Evolutionary conservation across 92 coral and sea anemone species (phyloP), one percentile per base, ranked within the genome.

Genomic region (Epizoanthus rinbou): DNA sequence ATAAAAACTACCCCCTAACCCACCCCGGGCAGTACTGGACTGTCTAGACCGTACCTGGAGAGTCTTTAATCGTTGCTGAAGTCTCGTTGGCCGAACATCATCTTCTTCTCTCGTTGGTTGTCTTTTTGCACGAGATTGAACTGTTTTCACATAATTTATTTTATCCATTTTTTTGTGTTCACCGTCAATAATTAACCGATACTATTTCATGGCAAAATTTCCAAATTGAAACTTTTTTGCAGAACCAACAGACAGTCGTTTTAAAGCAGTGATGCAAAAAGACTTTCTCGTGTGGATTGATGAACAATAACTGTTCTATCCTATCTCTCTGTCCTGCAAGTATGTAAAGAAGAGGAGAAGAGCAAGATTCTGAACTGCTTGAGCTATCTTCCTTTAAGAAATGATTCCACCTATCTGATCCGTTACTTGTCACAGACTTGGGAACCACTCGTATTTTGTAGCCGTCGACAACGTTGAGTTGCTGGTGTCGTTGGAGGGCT

Each of bases 11-110:
- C 39, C 71, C 37, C 71, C 71, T 65, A 65, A 7, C 71, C 71
- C 39, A 0, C 71, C 71, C 71, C 71, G 71, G 71, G 71, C 71
- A 65, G 71, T 65, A 17, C 71, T 65, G 71, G 71, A 65, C 71
- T 65, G 71, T 65, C 45, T 65, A 65, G 71, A n/a, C 3, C 71
- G 71, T 65, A 65, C 71, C 71, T 65, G 71, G 31, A 0, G 31
- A 28, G 31, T 28, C 2, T 0, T 0, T 28, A 28, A 28, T 28
- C 31, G 31, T 28, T 28, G 31, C 2, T 0, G 31, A 28, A 28
- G 31, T 28, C 31, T 28, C 31, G 31, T 28, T 28, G 31, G 41
- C 6, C 0, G 33, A 37, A 59, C 31, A 28, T 28, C 74, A 33
- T 31, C 52, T 69, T 31, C 74, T 69, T 69, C 74, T 69, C 74